Evolutionary conservation across 2,888 invertebrate species (phyloP).

Genomic region (Eutolmus rufibarbis): DNA sequence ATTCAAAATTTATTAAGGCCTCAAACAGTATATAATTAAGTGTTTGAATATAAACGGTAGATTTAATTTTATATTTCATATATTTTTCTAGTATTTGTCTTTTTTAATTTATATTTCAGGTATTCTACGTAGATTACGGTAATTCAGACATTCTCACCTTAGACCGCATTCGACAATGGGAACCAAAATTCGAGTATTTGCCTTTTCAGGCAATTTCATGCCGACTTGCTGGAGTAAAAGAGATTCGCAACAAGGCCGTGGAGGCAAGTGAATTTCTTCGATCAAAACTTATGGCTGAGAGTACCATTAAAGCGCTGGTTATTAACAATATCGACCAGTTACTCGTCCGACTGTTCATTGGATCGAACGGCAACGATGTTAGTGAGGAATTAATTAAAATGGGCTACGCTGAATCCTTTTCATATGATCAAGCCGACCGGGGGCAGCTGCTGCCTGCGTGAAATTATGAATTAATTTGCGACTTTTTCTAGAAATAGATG

Average conservation of each 20-base stretch:
- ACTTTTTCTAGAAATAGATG: background rate
- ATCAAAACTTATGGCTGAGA: background rate
- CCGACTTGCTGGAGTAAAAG: background rate
- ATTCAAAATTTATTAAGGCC: no score
- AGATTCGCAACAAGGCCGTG: background rate
- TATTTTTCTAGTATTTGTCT: no score
- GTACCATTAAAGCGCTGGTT: background rate
- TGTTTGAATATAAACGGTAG: no score
- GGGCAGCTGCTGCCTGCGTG: background rate
- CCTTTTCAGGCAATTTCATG: slow-evolving; percentile 32
- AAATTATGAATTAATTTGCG: background rate
- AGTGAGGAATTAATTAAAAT: background rate
- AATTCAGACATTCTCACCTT: background rate
- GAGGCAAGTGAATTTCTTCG: background rate
- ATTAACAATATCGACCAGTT: background rate
- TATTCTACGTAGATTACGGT: slow-evolving; percentile 35
- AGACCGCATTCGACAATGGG: background rate
- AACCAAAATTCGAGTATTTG: background rate
- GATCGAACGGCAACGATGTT: background rate
- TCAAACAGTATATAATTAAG: no score
- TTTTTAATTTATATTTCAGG: background rate
- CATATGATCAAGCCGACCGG: background rate
- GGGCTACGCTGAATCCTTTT: background rate
- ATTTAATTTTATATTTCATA: no score
- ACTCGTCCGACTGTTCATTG: background rate